Conservation (phyloP, 2,797 vertebrate species). For the Eupleurogrammus muticus region DNA sequence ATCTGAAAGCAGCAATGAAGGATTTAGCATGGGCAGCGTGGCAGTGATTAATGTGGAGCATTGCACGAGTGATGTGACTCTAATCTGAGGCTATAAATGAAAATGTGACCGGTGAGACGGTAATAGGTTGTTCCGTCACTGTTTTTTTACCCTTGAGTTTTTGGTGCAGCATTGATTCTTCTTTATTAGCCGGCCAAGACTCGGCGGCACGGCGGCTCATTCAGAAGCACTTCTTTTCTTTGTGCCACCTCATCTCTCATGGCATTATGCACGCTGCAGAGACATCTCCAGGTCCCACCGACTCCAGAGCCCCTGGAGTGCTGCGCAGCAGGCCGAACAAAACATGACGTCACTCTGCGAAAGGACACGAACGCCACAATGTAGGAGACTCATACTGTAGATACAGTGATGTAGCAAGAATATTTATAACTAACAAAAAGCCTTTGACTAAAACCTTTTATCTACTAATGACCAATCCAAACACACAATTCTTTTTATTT, state of each 20-base stretch:
- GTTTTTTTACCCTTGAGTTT: constrained; percentile 60
- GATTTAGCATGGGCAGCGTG: constrained; percentile 24
- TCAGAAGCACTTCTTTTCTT: constrained; percentile 53
- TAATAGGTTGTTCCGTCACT: constrained; percentile 27
- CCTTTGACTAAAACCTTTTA: not conserved
- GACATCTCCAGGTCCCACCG: constrained; percentile 68
- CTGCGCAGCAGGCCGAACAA: constrained; percentile 46
- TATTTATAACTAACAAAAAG: not conserved
- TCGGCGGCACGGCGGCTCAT: constrained; percentile 32
- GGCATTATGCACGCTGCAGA: constrained; percentile 55
- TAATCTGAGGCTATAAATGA: constrained; percentile 34
- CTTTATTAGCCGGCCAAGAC: constrained; percentile 47
- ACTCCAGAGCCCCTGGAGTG: constrained; percentile 61
- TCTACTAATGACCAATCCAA: too few species aligned
- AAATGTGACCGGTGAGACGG: constrained; percentile 45
- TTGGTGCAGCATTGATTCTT: constrained; percentile 62
- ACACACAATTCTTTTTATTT: too few species aligned
- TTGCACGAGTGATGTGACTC: constrained; percentile 30
- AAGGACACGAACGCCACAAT: constrained; percentile 37
- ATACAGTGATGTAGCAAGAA: not conserved
- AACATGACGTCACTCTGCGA: constrained; percentile 63
- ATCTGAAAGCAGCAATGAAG: constrained; percentile 44
- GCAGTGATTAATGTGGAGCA: constrained; percentile 34
- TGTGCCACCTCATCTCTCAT: constrained; percentile 62
- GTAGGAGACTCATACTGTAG: constrained; percentile 6